These are phyloP conservation scores for Leontopithecus rosalia DNA, from an alignment of 2,797 vertebrate genomes.

Conservation along the genomic window DNA sequence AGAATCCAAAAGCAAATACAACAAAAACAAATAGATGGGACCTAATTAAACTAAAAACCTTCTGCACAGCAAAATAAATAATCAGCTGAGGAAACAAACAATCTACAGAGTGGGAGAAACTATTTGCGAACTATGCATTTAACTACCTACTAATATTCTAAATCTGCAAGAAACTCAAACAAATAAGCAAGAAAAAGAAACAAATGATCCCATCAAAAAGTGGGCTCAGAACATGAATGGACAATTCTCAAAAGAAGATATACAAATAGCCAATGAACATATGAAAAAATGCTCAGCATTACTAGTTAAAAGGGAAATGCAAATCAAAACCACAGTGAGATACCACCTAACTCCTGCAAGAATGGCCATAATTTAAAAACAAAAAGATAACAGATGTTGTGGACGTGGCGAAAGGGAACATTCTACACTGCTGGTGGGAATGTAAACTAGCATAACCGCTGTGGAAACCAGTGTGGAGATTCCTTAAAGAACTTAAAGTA, in stretches of 20 bases:
- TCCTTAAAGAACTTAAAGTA: background rate
- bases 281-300: background rate
- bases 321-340: background rate
- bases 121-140: background rate
- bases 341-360: background rate
- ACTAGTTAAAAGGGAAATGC: background rate
- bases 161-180: background rate
- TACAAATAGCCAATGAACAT: background rate
- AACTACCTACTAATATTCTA: background rate
- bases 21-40: background rate
- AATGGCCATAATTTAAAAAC: background rate
- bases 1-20: background rate
- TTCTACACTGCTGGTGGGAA: background rate
- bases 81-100: background rate
- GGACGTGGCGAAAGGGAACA: background rate
- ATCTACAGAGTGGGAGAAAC: background rate
- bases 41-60: background rate
- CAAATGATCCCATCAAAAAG: background rate
- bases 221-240: background rate
- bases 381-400: background rate
- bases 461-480: background rate
- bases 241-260: background rate
- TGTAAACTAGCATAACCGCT: background rate
- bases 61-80: background rate
- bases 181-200: background rate